These are phyloP conservation scores for Prorops nasuta DNA, from an alignment of 1,140 invertebrate species.

Conservation along the genomic window DNA sequence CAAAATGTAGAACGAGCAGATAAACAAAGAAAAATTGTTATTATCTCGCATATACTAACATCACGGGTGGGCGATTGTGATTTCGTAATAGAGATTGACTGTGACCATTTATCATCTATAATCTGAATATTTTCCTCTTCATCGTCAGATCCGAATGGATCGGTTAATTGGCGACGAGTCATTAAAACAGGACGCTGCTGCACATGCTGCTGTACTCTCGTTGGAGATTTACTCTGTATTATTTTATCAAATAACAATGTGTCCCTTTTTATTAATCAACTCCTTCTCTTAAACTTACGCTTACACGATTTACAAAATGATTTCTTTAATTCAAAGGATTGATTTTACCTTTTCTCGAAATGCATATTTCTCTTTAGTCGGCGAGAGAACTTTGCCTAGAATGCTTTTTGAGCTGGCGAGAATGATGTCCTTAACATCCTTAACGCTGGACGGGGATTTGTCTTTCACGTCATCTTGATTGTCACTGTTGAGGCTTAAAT, in stretches of 20 bases:
- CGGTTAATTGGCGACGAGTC: constrained; percentile 82
- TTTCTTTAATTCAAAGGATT: not conserved
- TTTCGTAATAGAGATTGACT: constrained; percentile 48
- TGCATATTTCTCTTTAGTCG: constrained; percentile 66
- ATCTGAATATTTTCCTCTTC: constrained; percentile 69
- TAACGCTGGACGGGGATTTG: constrained; percentile 59
- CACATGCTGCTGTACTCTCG: constrained; percentile 41
- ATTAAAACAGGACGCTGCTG: constrained; percentile 66
- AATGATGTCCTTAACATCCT: constrained; percentile 74
- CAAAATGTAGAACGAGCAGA: too few species aligned
- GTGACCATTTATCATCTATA: constrained; percentile 47
- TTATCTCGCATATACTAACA: constrained; percentile 49
- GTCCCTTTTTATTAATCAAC: too few species aligned
- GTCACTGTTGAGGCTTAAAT: constrained; percentile 48
- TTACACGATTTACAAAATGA: too few species aligned
- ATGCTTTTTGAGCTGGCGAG: constrained; percentile 74
- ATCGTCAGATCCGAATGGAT: constrained; percentile 89
- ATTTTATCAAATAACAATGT: too few species aligned
- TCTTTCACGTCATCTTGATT: constrained; percentile 52
- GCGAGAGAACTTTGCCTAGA: constrained; percentile 76
- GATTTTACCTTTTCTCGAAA: constrained; percentile 46
- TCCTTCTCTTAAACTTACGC: too few species aligned
- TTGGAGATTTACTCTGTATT: constrained; percentile 53
- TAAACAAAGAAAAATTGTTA: too few species aligned
- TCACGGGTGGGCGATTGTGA: constrained; percentile 44